These are phyloP conservation scores for Thalassophryne amazonica DNA, from an alignment of 2,797 vertebrate genomes.

Conservation along the genomic window DNA sequence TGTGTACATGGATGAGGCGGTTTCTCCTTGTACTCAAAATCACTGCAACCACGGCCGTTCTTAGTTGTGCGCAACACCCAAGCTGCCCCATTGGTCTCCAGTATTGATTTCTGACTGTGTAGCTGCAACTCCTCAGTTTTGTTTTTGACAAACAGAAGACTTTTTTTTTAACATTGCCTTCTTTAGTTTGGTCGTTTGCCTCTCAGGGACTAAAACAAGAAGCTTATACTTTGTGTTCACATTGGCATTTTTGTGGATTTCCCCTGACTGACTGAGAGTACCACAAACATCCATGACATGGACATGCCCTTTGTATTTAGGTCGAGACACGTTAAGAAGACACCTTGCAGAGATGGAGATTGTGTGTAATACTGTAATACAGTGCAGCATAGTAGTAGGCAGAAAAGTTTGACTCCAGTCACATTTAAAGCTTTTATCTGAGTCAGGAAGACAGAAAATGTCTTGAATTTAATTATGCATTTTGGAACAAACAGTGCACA, in stretches of 20 bases:
- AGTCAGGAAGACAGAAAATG: no score
- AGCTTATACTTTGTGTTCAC: conserved; percentile 6
- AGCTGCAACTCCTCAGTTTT: neutral
- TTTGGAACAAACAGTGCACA: neutral
- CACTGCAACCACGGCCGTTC: no score
- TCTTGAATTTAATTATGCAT: no score
- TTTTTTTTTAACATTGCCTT: conserved; percentile 3
- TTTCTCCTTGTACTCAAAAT: no score
- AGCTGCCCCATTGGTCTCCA: neutral
- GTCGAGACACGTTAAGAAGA: conserved; percentile 3
- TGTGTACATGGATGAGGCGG: no score
- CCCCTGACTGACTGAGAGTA: conserved; percentile 27
- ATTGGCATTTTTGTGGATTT: conserved; percentile 44
- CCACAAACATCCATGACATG: conserved; percentile 50
- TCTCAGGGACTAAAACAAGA: neutral
- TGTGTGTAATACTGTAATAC: neutral
- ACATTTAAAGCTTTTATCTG: neutral
- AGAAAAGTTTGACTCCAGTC: neutral
- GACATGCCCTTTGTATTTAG: neutral
- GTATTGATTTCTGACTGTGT: conserved; percentile 1
- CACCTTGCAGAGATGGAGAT: neutral
- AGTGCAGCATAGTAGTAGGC: neutral
- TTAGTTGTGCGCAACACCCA: conserved; percentile 2
- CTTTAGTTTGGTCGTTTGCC: neutral
- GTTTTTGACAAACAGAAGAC: conserved; percentile 9